phyloP scores from a whole-genome alignment of 2,113 vertebrate species.

The Planiliza haematocheilus region DNA sequence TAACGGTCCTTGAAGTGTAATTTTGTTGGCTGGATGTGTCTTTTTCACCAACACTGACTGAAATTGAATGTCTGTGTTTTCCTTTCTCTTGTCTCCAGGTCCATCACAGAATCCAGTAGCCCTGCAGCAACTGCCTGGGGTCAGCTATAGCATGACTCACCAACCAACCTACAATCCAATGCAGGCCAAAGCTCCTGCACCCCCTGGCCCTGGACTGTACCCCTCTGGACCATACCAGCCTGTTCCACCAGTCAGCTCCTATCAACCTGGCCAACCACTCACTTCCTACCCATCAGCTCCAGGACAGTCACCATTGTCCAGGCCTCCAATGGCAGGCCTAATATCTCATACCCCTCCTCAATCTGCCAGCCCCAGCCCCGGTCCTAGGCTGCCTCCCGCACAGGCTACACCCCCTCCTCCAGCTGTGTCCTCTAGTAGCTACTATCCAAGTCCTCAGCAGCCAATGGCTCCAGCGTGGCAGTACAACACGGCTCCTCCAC shows the following conservation, averaged over 20 bases:
- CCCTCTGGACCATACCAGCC: constrained; percentile 84
- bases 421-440: constrained; percentile 79
- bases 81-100: constrained; percentile 80
- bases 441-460: constrained; percentile 81
- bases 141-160: constrained; percentile 80
- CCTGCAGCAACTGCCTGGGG: constrained; percentile 84
- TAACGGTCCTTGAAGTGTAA: neutral
- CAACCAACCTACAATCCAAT: constrained; percentile 83
- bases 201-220: constrained; percentile 82
- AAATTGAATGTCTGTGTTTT: constrained; percentile 1
- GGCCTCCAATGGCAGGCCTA: constrained; percentile 78
- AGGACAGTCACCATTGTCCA: constrained; percentile 81
- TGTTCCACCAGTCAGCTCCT: constrained; percentile 75
- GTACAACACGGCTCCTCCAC: constrained; percentile 78
- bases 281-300: constrained; percentile 82
- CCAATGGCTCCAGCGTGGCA: constrained; percentile 86
- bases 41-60: neutral
- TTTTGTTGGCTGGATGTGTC: neutral
- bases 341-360: constrained; percentile 70
- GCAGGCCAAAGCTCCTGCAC: constrained; percentile 83
- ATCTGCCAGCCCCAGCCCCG: constrained; percentile 72
- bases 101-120: constrained; percentile 87
- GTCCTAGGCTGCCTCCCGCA: constrained; percentile 57
- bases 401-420: constrained; percentile 81
- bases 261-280: constrained; percentile 81